A percentile compares a stretch with the other conserved stretches of the same genome.
phyloP scores from a whole-genome alignment of 2,113 vertebrate species.

The Neodon shergylaensis region DNA sequence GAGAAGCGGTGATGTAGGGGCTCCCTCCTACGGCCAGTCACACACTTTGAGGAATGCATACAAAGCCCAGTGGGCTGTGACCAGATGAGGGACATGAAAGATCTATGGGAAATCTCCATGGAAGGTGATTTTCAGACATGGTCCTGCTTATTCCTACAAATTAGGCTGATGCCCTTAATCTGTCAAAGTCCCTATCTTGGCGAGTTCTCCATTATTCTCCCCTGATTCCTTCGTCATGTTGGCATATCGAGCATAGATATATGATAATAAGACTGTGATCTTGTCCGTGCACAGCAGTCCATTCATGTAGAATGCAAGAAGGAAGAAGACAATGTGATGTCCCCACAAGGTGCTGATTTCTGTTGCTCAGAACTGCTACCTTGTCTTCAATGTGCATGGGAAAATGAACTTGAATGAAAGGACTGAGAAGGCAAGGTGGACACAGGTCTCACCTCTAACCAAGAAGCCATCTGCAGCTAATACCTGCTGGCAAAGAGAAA shows the following conservation, averaged over 20 bases:
- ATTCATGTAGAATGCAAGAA: background rate
- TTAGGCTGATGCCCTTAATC: background rate
- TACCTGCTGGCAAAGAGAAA: background rate
- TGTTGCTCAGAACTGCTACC: background rate
- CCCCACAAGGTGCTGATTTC: background rate
- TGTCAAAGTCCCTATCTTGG: background rate
- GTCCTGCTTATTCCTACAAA: background rate
- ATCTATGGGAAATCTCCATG: background rate
- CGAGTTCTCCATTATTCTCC: background rate
- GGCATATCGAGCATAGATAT: background rate
- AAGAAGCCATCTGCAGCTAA: background rate
- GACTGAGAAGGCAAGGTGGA: background rate
- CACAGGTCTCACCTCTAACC: background rate
- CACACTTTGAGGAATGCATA: background rate
- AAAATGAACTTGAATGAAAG: slow-evolving; percentile 11
- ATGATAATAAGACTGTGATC: background rate
- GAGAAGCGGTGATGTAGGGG: background rate
- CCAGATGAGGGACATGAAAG: background rate
- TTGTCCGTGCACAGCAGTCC: background rate
- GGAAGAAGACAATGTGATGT: background rate
- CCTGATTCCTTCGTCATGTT: background rate
- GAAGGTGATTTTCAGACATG: background rate
- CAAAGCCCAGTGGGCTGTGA: background rate
- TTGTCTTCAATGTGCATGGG: background rate
- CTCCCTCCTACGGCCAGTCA: background rate